Conservation (phyloP, 2,888 invertebrate genomes). For the Sclerodermus sp. region DNA sequence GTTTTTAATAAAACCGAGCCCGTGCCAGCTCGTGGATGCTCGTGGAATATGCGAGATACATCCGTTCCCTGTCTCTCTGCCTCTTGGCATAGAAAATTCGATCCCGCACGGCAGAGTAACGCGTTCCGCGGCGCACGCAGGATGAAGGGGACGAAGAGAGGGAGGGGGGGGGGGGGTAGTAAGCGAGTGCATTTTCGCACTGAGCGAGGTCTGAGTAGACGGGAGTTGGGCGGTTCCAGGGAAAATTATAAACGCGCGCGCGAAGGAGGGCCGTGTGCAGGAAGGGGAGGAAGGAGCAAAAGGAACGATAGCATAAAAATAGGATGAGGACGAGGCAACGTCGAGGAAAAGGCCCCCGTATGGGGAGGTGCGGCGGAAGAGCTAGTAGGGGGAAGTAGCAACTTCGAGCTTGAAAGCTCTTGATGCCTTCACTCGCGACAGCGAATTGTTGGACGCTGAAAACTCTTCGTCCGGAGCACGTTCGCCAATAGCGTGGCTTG, state of each 20-base stretch:
- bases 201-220: too few species aligned
- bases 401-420: conserved; percentile 4
- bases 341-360: too few species aligned
- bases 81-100: not conserved
- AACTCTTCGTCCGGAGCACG: conserved; percentile 4
- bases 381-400: not conserved
- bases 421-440: conserved; percentile 3
- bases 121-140: too few species aligned
- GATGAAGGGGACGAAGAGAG: too few species aligned
- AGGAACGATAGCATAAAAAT: not conserved
- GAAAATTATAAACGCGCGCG: not conserved
- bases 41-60: too few species aligned
- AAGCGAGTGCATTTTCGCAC: too few species aligned
- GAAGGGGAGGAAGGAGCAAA: not conserved
- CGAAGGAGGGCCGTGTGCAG: not conserved
- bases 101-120: not conserved
- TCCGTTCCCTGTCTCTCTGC: too few species aligned
- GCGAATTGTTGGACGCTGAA: conserved; percentile 12
- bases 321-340: too few species aligned
- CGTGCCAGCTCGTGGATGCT: not conserved
- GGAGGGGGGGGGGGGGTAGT: too few species aligned
- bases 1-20: conserved; percentile 30
- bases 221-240: not conserved
- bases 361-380: too few species aligned
- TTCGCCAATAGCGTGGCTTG: conserved; percentile 10